Percentiles rank a stretch among this genome's conserved stretches.
Evolutionary conservation across 2,113 vertebrate species (phyloP).

Genomic region (Nesoenas mayeri): DNA sequence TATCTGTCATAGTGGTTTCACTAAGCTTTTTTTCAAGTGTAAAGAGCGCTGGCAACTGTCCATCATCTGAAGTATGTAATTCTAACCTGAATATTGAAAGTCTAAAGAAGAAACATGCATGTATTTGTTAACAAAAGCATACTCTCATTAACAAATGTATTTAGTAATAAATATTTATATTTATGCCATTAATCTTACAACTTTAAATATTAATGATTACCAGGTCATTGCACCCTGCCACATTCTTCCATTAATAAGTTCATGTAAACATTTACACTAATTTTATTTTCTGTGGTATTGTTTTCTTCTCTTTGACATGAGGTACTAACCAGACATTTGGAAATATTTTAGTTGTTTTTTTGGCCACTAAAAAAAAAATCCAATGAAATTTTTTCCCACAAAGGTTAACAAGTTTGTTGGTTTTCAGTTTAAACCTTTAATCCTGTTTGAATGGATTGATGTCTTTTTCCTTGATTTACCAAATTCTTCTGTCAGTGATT

Average conservation of each 20-base stretch:
- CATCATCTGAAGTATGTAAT: neutral
- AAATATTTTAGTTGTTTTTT: neutral
- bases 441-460: conserved; percentile 64
- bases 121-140: neutral
- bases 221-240: neutral
- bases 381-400: conserved; percentile 48
- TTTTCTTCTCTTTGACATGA: neutral
- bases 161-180: neutral
- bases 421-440: conserved; percentile 66
- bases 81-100: neutral
- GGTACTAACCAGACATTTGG: neutral
- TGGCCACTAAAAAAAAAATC: conserved; percentile 14
- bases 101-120: neutral
- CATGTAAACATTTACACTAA: neutral
- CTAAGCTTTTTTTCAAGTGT: neutral
- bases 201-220: neutral
- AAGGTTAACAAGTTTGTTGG: conserved; percentile 42
- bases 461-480: conserved; percentile 56
- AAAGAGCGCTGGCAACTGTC: neutral
- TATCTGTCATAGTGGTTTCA: neutral
- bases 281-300: neutral
- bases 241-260: neutral
- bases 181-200: neutral
- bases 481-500: conserved; percentile 50
- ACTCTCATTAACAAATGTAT: neutral